Base-by-base conservation (phyloP, 2,888 invertebrate genomes). In the Troilus luridus region DNA sequence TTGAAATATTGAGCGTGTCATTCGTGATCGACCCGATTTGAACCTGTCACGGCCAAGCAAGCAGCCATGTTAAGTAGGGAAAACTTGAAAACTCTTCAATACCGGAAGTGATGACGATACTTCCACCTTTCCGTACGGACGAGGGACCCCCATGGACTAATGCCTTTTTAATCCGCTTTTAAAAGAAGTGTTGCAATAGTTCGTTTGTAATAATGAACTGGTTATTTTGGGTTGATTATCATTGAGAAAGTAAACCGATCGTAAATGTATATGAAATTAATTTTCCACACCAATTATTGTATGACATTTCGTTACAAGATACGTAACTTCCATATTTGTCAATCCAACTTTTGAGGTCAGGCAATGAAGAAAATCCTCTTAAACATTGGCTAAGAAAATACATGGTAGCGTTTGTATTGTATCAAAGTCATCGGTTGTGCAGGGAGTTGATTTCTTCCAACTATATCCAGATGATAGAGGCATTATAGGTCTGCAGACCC, bases 101-200 rank as follows among this genome's bases (percentile, higher is more conserved):
- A 85, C n/a, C 10, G 85, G 85, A 85, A 85, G 85, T 14, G 21
- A 21, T 54, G 56, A 58, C 85, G n/a, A 58, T 58, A 58, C 85
- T 85, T 85, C 56, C 85, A 12, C 85, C 85, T 85, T 85, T 85
- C 58, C 21, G 56, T 58, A 85, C 85, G 85, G 85, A 56, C 17
- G 27, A 12, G 17, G 19, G 72, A 41, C 14, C 72, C 0, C 41
- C 56, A 56, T 58, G 85, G 85, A 85, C 85, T 56, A 58, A n/a
- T 56, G 58, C 85, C 58, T 85, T 58, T 21, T 56, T 21, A 19
- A 81, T 81, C 54, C 27, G 24, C 27, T 72, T 60, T 17, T 77
- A 17, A 17, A 14, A 6, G 24, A 67, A 9, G 12, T 41, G 41
- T 77, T 17, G 27, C 11, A 24, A 67, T 24, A 67, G 12, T 24